Evolutionary conservation across 2,797 vertebrate genomes (phyloP).

Genomic region (Cephalopachus bancanus): DNA sequence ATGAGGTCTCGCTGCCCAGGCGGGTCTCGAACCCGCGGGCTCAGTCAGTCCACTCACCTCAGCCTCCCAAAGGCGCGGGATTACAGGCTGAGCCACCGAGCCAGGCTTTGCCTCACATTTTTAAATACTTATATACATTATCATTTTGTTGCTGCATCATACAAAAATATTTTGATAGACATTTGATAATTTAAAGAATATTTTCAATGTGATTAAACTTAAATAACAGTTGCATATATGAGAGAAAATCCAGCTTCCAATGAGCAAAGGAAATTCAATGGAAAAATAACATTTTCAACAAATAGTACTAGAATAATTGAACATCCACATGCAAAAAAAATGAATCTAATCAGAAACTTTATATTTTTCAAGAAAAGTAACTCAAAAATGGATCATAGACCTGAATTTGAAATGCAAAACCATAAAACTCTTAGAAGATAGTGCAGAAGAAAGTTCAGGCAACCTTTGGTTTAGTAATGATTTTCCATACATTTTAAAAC

Average conservation of each 20-base stretch:
- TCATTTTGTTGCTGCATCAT: not conserved
- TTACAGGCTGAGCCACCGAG: no score
- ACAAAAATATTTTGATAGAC: not conserved
- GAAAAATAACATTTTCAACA: not conserved
- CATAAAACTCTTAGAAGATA: not conserved
- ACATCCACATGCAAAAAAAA: not conserved
- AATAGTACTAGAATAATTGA: not conserved
- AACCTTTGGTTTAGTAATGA: not conserved
- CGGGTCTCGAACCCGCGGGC: no score
- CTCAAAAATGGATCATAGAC: not conserved
- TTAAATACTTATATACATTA: no score
- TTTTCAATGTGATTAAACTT: not conserved
- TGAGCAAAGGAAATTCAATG: not conserved
- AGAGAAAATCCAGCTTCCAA: slow-evolving; percentile 5
- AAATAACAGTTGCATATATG: not conserved
- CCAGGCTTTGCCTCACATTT: no score
- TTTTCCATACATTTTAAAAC: not conserved
- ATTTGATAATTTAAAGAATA: not conserved
- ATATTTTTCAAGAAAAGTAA: not conserved
- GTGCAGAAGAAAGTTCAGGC: not conserved
- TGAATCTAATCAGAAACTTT: not conserved
- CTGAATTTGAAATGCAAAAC: not conserved
- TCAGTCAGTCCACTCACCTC: no score
- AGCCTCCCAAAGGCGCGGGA: no score
- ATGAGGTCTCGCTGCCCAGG: no score